Evolutionary conservation across 2,888 invertebrate species (phyloP).

Genomic region (Sphinx pinastri): DNA sequence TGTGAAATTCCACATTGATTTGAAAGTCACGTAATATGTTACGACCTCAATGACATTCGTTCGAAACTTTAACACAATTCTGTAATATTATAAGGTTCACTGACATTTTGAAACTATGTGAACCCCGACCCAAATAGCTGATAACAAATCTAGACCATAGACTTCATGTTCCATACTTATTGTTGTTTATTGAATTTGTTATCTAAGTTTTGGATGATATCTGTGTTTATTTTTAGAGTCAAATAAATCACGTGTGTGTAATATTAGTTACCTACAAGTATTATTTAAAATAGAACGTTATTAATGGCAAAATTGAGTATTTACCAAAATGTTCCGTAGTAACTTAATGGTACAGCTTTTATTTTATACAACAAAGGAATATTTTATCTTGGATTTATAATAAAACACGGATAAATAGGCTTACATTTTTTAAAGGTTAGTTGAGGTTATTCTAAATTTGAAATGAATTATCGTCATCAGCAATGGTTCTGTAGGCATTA

Average conservation of each 20-base stretch:
- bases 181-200: neutral
- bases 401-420: too few relatives aligned
- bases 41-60: slow-evolving; percentile 8
- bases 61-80: neutral
- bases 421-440: too few relatives aligned
- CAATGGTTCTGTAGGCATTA: too few relatives aligned
- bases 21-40: neutral
- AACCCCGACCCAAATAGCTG: neutral
- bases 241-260: neutral
- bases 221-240: neutral
- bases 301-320: too few relatives aligned
- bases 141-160: slow-evolving; percentile 8
- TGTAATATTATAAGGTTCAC: slow-evolving; percentile 8
- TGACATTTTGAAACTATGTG: slow-evolving; percentile 12
- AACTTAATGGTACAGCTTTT: too few relatives aligned
- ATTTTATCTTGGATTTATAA: too few relatives aligned
- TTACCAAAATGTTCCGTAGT: too few relatives aligned
- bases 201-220: neutral
- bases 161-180: neutral
- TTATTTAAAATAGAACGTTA: neutral
- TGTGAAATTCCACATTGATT: neutral
- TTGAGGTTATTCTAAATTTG: too few relatives aligned
- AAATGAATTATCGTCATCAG: too few relatives aligned
- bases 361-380: too few relatives aligned
- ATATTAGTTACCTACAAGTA: neutral